Evolutionary conservation across 2,888 invertebrate species (phyloP).

Genomic region (Aelia acuminata): DNA sequence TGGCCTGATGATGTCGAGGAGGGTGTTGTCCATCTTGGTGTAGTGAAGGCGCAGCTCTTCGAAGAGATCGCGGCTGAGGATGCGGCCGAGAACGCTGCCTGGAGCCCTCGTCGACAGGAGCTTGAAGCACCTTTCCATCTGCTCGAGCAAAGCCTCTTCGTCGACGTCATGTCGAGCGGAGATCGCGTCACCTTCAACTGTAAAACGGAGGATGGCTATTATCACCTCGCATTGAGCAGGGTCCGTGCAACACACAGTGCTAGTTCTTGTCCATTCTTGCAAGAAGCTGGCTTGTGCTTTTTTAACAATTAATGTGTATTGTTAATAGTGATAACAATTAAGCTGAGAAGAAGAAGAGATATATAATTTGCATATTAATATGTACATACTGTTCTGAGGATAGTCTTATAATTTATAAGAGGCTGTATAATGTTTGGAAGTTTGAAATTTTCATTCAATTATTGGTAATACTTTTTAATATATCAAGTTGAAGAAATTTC

Average conservation of each 20-base stretch:
- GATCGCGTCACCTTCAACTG: slow-evolving; percentile 82
- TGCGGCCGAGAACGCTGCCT: slow-evolving; percentile 59
- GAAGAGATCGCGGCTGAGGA: slow-evolving; percentile 81
- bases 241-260: neutral
- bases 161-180: slow-evolving; percentile 82
- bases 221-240: neutral
- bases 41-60: slow-evolving; percentile 81
- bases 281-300: slow-evolving; percentile 16
- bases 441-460: neutral
- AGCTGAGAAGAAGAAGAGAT: neutral
- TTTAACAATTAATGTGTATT: neutral
- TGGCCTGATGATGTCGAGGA: slow-evolving; percentile 91
- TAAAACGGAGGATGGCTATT: slow-evolving; percentile 59
- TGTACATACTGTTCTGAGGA: neutral
- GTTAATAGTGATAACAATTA: neutral
- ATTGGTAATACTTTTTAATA: neutral
- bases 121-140: slow-evolving; percentile 81
- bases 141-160: slow-evolving; percentile 79
- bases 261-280: slow-evolving; percentile 9
- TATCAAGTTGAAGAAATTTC: neutral
- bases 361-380: neutral
- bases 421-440: too few species aligned
- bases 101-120: slow-evolving; percentile 64
- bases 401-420: neutral
- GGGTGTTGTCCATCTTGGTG: slow-evolving; percentile 87